phyloP scores from a whole-genome alignment of 2,888 invertebrate species.

The Matsumyia berberina region DNA sequence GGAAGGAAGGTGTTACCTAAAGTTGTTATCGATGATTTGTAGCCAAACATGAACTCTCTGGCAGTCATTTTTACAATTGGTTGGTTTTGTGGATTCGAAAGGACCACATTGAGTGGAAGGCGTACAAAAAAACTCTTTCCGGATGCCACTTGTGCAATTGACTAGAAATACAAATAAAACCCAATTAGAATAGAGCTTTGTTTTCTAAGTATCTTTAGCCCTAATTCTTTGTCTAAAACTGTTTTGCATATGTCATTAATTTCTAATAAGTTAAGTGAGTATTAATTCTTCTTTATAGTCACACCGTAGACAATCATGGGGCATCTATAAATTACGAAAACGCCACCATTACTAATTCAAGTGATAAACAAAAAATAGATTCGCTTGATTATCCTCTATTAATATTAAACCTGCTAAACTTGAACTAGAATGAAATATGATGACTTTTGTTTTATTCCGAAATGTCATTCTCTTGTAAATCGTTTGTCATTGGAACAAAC shows the following conservation, averaged over 20 bases:
- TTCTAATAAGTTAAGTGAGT: too few species aligned
- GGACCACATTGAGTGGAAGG: conserved; percentile 89
- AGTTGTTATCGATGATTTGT: conserved; percentile 91
- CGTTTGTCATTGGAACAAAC: neutral
- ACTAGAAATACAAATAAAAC: conserved; percentile 85
- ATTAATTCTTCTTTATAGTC: neutral
- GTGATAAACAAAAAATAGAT: conserved; percentile 11
- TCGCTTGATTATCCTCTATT: neutral
- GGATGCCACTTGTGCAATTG: conserved; percentile 91
- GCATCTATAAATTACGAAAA: neutral
- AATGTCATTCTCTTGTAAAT: neutral
- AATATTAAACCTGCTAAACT: conserved; percentile 7
- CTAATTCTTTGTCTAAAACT: conserved; percentile 1
- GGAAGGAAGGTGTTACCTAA: conserved; percentile 93
- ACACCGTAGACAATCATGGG: conserved; percentile 6
- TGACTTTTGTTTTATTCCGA: neutral
- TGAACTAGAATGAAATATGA: conserved; percentile 8
- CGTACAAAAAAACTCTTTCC: conserved; percentile 88
- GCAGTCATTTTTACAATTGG: conserved; percentile 93
- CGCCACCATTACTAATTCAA: neutral
- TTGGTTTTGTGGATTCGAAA: conserved; percentile 88
- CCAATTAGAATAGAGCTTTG: neutral
- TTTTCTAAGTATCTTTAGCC: neutral
- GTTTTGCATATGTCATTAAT: too few species aligned
- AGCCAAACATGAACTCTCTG: conserved; percentile 95